These are phyloP conservation scores for Hanleya hanleyi DNA, from an alignment of 2,888 invertebrate genomes.

Conservation along the genomic window DNA sequence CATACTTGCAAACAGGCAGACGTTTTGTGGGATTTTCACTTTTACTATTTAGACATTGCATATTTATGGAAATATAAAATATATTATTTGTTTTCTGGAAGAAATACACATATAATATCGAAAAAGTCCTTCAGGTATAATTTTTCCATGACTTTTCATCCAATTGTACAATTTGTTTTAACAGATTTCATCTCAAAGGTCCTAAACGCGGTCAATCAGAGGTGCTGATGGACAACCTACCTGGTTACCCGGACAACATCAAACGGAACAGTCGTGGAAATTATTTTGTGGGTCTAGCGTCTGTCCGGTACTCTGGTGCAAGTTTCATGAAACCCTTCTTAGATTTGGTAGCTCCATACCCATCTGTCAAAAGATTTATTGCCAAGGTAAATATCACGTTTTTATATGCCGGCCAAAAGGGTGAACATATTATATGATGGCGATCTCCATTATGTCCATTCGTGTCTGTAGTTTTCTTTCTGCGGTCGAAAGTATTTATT, in stretches of 20 bases:
- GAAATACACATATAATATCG: background rate
- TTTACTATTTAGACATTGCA: no score
- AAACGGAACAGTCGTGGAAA: conserved; percentile 47
- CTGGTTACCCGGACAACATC: conserved; percentile 65
- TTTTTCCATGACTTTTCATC: background rate
- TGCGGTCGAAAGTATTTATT: no score
- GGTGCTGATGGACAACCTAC: conserved; percentile 55
- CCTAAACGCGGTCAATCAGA: conserved; percentile 48
- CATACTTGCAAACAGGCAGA: no score
- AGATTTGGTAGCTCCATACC: conserved; percentile 58
- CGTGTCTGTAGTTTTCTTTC: no score
- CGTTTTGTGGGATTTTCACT: no score
- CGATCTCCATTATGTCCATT: no score
- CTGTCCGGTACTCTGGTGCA: conserved; percentile 50
- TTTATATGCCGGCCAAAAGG: no score
- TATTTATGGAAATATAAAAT: background rate
- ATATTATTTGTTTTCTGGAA: background rate
- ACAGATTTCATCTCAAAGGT: conserved; percentile 53
- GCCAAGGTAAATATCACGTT: conserved; percentile 51
- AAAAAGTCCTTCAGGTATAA: no score
- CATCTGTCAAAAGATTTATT: conserved; percentile 52
- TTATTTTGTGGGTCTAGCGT: conserved; percentile 56
- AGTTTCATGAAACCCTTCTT: conserved; percentile 57
- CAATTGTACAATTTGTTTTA: conserved; percentile 4
- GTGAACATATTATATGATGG: no score